These are phyloP conservation scores for Sakesphorus luctuosus DNA, from an alignment of 2,113 vertebrate genomes.

Conservation along the genomic window DNA sequence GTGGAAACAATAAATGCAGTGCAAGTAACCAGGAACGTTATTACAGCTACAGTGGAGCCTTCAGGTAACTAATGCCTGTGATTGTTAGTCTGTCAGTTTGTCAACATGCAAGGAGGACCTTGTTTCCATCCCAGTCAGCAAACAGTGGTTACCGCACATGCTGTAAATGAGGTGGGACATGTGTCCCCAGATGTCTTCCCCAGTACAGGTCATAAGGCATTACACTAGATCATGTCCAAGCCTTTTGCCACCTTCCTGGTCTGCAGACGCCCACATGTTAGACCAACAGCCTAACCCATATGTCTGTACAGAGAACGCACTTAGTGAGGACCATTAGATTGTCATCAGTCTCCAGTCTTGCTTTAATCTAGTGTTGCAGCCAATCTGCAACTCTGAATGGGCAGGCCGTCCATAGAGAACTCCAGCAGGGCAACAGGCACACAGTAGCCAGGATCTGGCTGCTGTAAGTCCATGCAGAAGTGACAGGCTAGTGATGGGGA, in stretches of 20 bases:
- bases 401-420: neutral
- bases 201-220: neutral
- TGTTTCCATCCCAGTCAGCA: neutral
- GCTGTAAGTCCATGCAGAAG: neutral
- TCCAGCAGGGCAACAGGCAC: neutral
- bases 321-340: neutral
- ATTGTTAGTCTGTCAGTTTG: neutral
- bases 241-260: neutral
- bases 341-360: neutral
- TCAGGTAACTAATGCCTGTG: constrained; percentile 77
- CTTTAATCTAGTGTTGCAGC: neutral
- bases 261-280: neutral
- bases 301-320: neutral
- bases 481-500: fast-evolving
- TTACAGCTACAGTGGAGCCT: constrained; percentile 88
- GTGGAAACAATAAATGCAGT: constrained; percentile 81
- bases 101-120: neutral
- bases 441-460: neutral
- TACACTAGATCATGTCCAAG: neutral
- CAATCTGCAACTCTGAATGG: neutral
- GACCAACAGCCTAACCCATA: neutral
- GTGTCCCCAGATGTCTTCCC: neutral
- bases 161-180: fast-evolving
- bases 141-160: neutral
- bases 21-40: constrained; percentile 85